Evolutionary conservation across 37 sponge, comb jelly and placozoan genomes (phyloP), one percentile per base, ranked within the genome.

Genomic region (Crambe crambe): DNA sequence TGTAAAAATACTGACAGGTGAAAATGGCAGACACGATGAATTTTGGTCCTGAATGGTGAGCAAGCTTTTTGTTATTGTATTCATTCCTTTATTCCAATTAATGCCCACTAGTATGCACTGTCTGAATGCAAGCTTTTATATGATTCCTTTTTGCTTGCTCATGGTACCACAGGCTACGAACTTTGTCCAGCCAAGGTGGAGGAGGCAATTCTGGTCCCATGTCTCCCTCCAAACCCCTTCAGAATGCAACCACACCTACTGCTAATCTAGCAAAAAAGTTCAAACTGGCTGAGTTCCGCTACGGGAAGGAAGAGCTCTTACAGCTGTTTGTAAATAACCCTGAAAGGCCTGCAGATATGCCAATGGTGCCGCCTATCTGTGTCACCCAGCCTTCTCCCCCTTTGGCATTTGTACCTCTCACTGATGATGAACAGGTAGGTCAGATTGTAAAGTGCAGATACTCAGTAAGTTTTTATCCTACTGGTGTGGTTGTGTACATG

Each of bases 261-360:
- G 27, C 56, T 0, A 22, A 2, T 27, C 38, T 37, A 6, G 65
- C 47, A 8, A 61, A 57, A 44, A 77, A 41, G 62, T 84, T 92
- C 51, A 58, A 70, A 44, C 57, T 89, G 60, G 94, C 94, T 9
- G 83, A 89, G 35, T 56, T 82, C 37, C 90, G 94, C 37, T 93
- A 93, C 37, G 94, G 94, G 2, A 60, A 77, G 32, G 94, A 93
- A 63, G 94, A 93, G 58, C 78, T 93, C 70, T 63, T 93, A 39
- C 78, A 83, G 29, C 68, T 93, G 43, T 72, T 74, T 51, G n/a
- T 51, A 9, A 77, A 83, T 20, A 59, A 80, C 37, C 27, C 58
- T 1, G 12, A 42, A 26, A 10, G 25, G 10, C 89, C 93, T 6
- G 30, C 18, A 0, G 74, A 67, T 39, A 75, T 84, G 63, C 66